Evolutionary conservation across 2,113 vertebrate species (phyloP).

Genomic region (Coptodon rendalli): DNA sequence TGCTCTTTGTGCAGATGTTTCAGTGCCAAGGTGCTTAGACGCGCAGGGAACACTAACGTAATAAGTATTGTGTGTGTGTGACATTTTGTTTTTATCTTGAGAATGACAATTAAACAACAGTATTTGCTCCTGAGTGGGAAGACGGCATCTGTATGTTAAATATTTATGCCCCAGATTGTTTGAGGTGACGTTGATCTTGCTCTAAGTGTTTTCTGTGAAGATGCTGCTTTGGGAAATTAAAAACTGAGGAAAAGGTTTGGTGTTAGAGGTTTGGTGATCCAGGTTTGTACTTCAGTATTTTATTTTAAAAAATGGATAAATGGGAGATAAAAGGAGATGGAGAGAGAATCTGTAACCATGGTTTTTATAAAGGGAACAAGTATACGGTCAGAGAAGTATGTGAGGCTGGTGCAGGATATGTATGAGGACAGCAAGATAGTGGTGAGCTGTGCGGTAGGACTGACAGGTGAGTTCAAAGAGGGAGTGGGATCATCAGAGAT

Average conservation of each 20-base stretch:
- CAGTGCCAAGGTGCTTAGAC: background rate
- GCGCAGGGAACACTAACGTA: background rate
- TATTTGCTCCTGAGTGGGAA: background rate
- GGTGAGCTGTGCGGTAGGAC: background rate
- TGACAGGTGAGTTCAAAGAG: background rate
- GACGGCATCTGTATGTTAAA: background rate
- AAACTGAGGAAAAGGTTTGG: background rate
- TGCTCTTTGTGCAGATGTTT: background rate
- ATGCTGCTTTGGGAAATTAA: background rate
- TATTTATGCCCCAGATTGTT: background rate
- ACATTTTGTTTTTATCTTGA: background rate
- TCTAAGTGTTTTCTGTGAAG: background rate
- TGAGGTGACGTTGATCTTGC: background rate
- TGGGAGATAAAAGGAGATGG: background rate
- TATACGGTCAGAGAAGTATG: rapidly evolving
- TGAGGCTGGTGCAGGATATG: background rate
- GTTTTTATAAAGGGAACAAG: background rate
- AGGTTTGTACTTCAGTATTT: background rate
- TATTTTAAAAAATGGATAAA: background rate
- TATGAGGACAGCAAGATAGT: background rate
- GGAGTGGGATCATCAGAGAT: background rate
- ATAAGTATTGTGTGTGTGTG: background rate
- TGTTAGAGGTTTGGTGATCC: background rate
- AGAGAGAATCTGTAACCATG: background rate
- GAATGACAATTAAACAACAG: background rate